Conservation (phyloP, 1,140 invertebrate genomes). For the Scaptomyza montana region DNA sequence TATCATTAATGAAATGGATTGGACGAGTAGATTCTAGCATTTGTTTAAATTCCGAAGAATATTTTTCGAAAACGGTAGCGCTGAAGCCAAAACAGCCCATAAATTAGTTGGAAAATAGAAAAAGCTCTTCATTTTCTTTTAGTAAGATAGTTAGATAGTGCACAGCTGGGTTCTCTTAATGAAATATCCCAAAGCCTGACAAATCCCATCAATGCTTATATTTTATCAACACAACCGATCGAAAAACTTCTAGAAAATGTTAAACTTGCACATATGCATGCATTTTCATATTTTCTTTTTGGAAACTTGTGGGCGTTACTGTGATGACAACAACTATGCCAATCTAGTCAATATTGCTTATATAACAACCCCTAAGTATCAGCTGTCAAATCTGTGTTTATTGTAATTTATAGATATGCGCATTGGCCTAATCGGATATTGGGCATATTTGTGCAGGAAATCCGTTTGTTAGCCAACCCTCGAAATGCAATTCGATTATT, state of each 20-base stretch:
- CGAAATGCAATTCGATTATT: constrained; percentile 59
- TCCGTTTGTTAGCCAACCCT: constrained; percentile 51
- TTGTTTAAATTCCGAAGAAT: constrained; percentile 10
- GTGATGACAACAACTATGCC: constrained; percentile 33
- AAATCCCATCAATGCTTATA: constrained; percentile 36
- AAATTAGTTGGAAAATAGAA: constrained; percentile 30
- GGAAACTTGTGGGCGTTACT: constrained; percentile 54
- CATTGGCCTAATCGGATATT: constrained; percentile 63
- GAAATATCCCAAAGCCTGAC: constrained; percentile 8
- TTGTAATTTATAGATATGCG: constrained; percentile 74
- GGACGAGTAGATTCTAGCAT: background rate
- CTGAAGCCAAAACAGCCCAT: constrained; percentile 11
- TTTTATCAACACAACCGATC: constrained; percentile 29
- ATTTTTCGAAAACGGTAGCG: constrained; percentile 43
- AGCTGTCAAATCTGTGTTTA: constrained; percentile 58
- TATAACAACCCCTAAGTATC: constrained; percentile 52
- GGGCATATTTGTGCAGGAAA: constrained; percentile 61
- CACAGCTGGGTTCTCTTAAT: constrained; percentile 12
- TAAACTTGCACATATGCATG: constrained; percentile 5
- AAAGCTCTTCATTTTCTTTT: constrained; percentile 27
- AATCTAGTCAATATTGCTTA: constrained; percentile 5
- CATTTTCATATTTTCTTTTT: constrained; percentile 14
- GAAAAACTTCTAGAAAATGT: background rate
- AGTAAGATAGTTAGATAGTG: constrained; percentile 31
- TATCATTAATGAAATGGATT: constrained; percentile 76